Percentiles rank a stretch among this genome's conserved stretches.
Evolutionary conservation across 37 sponge, comb jelly and placozoan species (phyloP).

Genomic region (Diacarnus erythraeanus): DNA sequence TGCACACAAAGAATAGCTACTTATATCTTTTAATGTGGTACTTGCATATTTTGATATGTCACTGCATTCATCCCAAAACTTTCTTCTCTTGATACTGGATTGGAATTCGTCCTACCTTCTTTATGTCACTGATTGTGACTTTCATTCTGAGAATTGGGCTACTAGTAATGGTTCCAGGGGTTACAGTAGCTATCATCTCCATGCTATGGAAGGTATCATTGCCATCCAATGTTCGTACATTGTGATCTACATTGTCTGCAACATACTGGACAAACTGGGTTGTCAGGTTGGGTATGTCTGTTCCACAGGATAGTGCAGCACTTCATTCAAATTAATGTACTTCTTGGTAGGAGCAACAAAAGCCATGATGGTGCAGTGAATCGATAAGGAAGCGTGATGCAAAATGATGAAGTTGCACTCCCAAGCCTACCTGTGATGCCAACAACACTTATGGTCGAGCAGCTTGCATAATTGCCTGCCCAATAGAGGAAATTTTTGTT

Average conservation of each 20-base stretch:
- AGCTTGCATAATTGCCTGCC: conserved; percentile 44
- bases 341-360: background rate
- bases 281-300: background rate
- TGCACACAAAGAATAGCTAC: no score
- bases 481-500: conserved; percentile 19
- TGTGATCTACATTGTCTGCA: conserved; percentile 37
- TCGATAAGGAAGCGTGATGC: background rate
- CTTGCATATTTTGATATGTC: no score
- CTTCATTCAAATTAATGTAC: background rate
- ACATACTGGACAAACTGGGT: conserved; percentile 54
- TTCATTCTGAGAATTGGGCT: no score
- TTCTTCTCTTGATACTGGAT: no score
- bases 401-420: conserved; percentile 8
- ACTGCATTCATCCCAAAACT: no score
- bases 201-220: conserved; percentile 39
- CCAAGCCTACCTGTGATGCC: conserved; percentile 20
- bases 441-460: conserved; percentile 28
- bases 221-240: conserved; percentile 27
- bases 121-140: no score
- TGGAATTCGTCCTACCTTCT: no score
- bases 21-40: no score
- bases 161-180: no score
- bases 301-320: background rate
- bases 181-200: conserved; percentile 46
- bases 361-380: background rate